Conservation (phyloP, 1,140 invertebrate genomes). For the Geopemphigus sp. region DNA sequence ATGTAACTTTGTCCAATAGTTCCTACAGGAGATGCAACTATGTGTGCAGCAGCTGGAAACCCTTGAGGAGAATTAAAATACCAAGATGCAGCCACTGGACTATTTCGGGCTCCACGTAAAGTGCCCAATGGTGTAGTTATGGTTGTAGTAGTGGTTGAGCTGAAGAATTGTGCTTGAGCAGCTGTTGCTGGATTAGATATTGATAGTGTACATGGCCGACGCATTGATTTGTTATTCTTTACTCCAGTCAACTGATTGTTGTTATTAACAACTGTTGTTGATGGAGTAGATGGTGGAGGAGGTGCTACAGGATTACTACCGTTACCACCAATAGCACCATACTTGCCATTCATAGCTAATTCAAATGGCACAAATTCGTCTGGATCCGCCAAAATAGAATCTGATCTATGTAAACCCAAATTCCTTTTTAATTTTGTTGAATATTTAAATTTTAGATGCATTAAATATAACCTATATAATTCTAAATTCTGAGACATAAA, state of each 20-base stretch:
- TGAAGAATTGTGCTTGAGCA: slow-evolving; percentile 19
- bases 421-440: no score
- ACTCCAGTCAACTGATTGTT: slow-evolving; percentile 60
- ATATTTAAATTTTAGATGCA: no score
- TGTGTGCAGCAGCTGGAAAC: slow-evolving; percentile 51
- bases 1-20: slow-evolving; percentile 58
- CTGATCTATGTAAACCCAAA: slow-evolving; percentile 53
- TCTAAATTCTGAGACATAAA: no score
- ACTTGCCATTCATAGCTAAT: slow-evolving; percentile 69
- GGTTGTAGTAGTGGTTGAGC: slow-evolving; percentile 14
- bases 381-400: slow-evolving; percentile 66
- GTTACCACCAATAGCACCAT: slow-evolving; percentile 73
- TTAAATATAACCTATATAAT: no score
- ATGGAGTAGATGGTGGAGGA: slow-evolving; percentile 17
- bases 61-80: slow-evolving; percentile 58
- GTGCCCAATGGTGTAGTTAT: slow-evolving; percentile 37
- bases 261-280: slow-evolving; percentile 57
- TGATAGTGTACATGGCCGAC: slow-evolving; percentile 26
- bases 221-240: slow-evolving; percentile 54
- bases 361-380: slow-evolving; percentile 76
- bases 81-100: slow-evolving; percentile 59
- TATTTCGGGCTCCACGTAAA: slow-evolving; percentile 54
- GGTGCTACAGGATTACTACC: slow-evolving; percentile 9
- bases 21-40: slow-evolving; percentile 50
- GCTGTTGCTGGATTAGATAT: slow-evolving; percentile 34